Evolutionary conservation across 1,140 invertebrate species (phyloP), one percentile per base, ranked within the genome.

Genomic region (Scaptomyza montana): DNA sequence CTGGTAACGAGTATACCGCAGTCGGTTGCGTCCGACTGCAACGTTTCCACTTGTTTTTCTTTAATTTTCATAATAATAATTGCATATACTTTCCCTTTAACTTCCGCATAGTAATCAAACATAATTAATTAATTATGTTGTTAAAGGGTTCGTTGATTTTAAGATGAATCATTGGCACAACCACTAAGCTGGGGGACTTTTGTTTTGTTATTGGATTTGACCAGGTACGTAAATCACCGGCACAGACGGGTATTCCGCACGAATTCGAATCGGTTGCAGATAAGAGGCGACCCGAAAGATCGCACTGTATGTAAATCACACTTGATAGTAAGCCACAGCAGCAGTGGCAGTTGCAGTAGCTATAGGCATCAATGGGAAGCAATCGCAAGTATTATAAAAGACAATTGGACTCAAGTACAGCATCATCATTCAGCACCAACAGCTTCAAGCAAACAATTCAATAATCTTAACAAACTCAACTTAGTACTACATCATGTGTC

Each of bases 151-250:
- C 8, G 8, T 53, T 16, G 30, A 2, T 6, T 33, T 7, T 1
- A 12, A 13, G 1, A 6, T 19, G 19, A 41, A 5, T 41, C 16
- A 55, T 8, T 10, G 2, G 10, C 1, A 33, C 33, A 55, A 41
- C 36, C 36, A 2, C 2, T 1, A 2, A 54, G 53, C 36, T 16
- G 53, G 13, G 30, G 28, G 30, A 5, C 30, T 50, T 61, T 61
- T n/a, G 12, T 36, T 3, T 8, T 61, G n/a, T 10, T 50, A 9
- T 16, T 36, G 5, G 56, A 46, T 72, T 68, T 30, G 41, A 1
- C 16, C 1, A 10, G 46, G 74, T 78, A 10, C 28, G 76, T 77
- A 62, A 78, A 49, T 2, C 74, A 72, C 76, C 75, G 63, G 56
- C 10, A 21, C 12, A n/a, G 21, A 30, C 9, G 50, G 76, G 41